Conservation (phyloP, 2,113 vertebrate genomes). For the Zosterops hypoxanthus region DNA sequence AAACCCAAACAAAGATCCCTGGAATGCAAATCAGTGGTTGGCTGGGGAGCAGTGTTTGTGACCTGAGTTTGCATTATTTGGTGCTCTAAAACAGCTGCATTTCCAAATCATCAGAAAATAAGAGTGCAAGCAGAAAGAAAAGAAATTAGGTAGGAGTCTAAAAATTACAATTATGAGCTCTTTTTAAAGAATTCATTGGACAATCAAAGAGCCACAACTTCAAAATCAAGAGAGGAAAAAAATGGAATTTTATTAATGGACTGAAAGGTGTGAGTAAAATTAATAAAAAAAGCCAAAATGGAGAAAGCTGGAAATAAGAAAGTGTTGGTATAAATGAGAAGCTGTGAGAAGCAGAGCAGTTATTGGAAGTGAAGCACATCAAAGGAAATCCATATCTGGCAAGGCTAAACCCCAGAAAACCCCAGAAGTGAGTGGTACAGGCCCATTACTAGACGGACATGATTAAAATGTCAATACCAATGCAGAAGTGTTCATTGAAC, state of each 20-base stretch:
- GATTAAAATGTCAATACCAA: constrained; percentile 22
- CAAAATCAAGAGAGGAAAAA: neutral
- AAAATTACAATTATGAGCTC: neutral
- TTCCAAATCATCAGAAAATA: neutral
- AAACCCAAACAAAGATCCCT: neutral
- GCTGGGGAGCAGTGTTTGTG: neutral
- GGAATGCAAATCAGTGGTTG: neutral
- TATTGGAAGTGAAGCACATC: constrained; percentile 11
- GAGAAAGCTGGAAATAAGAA: neutral
- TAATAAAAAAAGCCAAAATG: neutral
- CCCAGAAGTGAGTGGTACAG: neutral
- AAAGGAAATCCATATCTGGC: constrained; percentile 26
- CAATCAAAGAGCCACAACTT: neutral
- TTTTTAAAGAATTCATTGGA: neutral
- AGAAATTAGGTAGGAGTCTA: neutral
- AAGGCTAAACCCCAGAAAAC: neutral
- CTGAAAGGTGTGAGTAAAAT: neutral
- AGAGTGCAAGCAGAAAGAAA: neutral
- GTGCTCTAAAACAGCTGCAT: neutral
- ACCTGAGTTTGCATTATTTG: neutral
- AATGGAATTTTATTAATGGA: neutral
- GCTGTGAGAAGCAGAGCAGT: neutral
- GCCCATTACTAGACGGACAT: neutral
- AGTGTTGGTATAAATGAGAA: neutral
- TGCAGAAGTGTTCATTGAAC: neutral